Conservation (phyloP, 2,888 invertebrate species). For the Agriopis marginaria region DNA sequence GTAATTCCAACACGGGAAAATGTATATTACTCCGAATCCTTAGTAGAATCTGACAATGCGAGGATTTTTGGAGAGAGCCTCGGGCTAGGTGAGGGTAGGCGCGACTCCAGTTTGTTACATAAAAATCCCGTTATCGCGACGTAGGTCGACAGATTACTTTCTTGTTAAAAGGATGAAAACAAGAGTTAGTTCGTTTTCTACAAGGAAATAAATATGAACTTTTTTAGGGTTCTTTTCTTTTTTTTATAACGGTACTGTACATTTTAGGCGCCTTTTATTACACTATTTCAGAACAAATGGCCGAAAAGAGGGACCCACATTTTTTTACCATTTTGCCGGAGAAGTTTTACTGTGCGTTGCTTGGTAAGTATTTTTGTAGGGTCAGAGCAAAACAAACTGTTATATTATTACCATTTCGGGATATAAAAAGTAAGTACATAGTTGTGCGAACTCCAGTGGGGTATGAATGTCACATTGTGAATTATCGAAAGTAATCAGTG, state of each 20-base stretch:
- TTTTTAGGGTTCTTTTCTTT: slow-evolving; percentile 67
- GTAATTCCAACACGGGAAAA: slow-evolving; percentile 82
- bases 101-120: slow-evolving; percentile 83
- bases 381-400: slow-evolving; percentile 39
- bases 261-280: slow-evolving; percentile 64
- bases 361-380: slow-evolving; percentile 42
- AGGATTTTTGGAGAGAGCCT: slow-evolving; percentile 79
- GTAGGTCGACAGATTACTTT: slow-evolving; percentile 85
- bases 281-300: slow-evolving; percentile 48
- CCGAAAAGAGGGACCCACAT: slow-evolving; percentile 47
- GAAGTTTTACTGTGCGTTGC: slow-evolving; percentile 48
- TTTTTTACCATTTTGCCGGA: slow-evolving; percentile 48
- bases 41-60: slow-evolving; percentile 80
- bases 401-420: slow-evolving; percentile 30
- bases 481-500: slow-evolving; percentile 60
- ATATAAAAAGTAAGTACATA: slow-evolving; percentile 15
- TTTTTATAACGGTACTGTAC: slow-evolving; percentile 63
- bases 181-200: slow-evolving; percentile 80
- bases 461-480: slow-evolving; percentile 28
- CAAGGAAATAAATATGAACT: slow-evolving; percentile 78
- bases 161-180: slow-evolving; percentile 85
- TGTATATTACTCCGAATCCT: slow-evolving; percentile 82
- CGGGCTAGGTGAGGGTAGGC: slow-evolving; percentile 84
- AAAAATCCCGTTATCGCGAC: slow-evolving; percentile 85
- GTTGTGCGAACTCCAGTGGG: slow-evolving; percentile 1